Conservation (phyloP, 2,113 vertebrate genomes). For the Cololabis saira region DNA sequence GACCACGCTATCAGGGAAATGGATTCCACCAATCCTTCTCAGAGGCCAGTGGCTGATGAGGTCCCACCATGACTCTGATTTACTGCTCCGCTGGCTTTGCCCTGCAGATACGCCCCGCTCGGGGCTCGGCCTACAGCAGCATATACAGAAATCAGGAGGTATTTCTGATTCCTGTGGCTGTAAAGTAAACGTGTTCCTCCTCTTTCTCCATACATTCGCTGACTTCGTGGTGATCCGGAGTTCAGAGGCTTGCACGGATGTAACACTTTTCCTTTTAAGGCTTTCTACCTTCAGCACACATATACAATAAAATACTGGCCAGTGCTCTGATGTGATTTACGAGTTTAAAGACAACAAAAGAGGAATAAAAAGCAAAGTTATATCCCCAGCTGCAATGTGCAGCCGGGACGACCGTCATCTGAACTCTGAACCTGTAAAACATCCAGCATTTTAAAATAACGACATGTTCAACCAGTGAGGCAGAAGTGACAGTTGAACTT, state of each 20-base stretch:
- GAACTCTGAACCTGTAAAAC: constrained; percentile 25
- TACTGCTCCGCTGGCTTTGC: constrained; percentile 45
- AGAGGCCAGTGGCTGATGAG: constrained; percentile 56
- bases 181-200: constrained; percentile 14
- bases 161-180: constrained; percentile 34
- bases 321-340: background rate
- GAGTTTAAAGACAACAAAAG: background rate
- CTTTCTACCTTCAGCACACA: no score
- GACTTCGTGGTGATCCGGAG: background rate
- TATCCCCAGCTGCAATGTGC: background rate
- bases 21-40: constrained; percentile 39
- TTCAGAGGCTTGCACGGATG: background rate
- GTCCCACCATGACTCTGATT: constrained; percentile 59
- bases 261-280: no score
- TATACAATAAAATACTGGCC: no score
- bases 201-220: background rate
- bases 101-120: constrained; percentile 32
- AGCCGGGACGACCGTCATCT: background rate
- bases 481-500: constrained; percentile 24
- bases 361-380: background rate
- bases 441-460: background rate
- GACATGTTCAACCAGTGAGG: constrained; percentile 7
- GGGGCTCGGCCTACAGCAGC: constrained; percentile 36
- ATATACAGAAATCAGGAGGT: constrained; percentile 34
- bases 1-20: constrained; percentile 25